Base-by-base conservation (phyloP, 1,140 invertebrate species). In the Heliothis virescens region DNA sequence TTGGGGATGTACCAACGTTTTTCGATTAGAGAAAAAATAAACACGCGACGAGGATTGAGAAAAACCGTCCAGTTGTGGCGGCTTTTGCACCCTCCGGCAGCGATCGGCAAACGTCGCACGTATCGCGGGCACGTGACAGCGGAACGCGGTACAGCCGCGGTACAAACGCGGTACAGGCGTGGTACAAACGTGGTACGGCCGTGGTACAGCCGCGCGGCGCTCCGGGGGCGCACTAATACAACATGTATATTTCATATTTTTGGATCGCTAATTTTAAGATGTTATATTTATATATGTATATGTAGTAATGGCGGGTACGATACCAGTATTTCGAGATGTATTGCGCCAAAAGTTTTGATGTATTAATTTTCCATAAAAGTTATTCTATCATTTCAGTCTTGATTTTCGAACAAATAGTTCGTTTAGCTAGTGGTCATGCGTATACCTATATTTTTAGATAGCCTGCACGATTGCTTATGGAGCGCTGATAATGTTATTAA, bases 261-360 rank as follows among this genome's bases (percentile, higher is more conserved):
- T 94, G 93, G 93, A 94, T 93, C 89, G 93, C 93, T 94, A 94
- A 93, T 93, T 94, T 94, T 94, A 94, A 94, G 93, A 94, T 92
- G 91, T 93, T 94, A 94, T 94, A 94, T 94, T 94, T 94, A 94
- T 94, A 94, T 94, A 93, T 94, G 88, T 94, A 93, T 94, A 94
- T 92, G 91, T 94, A 93, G 92, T 92, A 85, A 87, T 88, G 93
- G 92, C 92, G 93, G 83, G 86, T 93, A 92, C 91, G 82, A 85
- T 86, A 91, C 85, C 92, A 94, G 91, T 94, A 94, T 94, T 94
- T 93, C 91, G 89, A 89, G 80, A 90, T 87, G 93, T 94, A 91
- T 94, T 91, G 80, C 93, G 92, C 93, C 93, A 94, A 94, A 94
- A 90, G 91, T 93, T 94, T 94, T 92, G 92, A 94, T 92, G 90